phyloP scores from a whole-genome alignment of 2,797 vertebrate species.

The Anguilla anguilla region DNA sequence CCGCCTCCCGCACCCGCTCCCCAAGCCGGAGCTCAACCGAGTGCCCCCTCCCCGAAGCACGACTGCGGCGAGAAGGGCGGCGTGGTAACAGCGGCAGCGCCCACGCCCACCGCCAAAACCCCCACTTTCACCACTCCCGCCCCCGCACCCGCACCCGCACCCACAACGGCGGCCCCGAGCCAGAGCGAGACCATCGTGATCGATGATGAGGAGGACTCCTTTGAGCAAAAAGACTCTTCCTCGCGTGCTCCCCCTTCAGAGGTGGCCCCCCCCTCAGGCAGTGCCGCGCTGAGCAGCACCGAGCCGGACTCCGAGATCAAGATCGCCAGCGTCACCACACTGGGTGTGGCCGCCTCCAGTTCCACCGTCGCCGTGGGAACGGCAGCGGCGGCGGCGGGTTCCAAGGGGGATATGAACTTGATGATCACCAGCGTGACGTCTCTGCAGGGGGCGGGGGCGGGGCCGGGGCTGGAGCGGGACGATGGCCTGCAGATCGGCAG shows the following conservation, averaged over 20 bases:
- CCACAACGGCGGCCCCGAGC: slow-evolving; percentile 73
- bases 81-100: slow-evolving; percentile 62
- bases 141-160: slow-evolving; percentile 53
- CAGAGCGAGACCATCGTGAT: slow-evolving; percentile 95
- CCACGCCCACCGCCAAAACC: slow-evolving; percentile 61
- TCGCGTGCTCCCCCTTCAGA: slow-evolving; percentile 41
- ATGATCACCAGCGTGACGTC: slow-evolving; percentile 98
- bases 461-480: slow-evolving; percentile 74
- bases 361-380: slow-evolving; percentile 54
- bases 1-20: slow-evolving; percentile 66
- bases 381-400: slow-evolving; percentile 37
- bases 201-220: slow-evolving; percentile 91
- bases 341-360: slow-evolving; percentile 73
- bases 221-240: slow-evolving; percentile 73
- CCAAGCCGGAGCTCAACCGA: slow-evolving; percentile 44
- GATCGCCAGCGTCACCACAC: slow-evolving; percentile 94
- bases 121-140: slow-evolving; percentile 62
- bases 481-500: slow-evolving; percentile 91
- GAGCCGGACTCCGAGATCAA: slow-evolving; percentile 96
- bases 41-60: slow-evolving; percentile 65
- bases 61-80: slow-evolving; percentile 73
- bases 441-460: slow-evolving; percentile 74
- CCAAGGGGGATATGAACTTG: slow-evolving; percentile 83
- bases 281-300: slow-evolving; percentile 81
- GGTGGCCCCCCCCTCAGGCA: slow-evolving; percentile 36